Conservation (phyloP, 2,797 vertebrate genomes). For the Ctenopoma multispine region DNA sequence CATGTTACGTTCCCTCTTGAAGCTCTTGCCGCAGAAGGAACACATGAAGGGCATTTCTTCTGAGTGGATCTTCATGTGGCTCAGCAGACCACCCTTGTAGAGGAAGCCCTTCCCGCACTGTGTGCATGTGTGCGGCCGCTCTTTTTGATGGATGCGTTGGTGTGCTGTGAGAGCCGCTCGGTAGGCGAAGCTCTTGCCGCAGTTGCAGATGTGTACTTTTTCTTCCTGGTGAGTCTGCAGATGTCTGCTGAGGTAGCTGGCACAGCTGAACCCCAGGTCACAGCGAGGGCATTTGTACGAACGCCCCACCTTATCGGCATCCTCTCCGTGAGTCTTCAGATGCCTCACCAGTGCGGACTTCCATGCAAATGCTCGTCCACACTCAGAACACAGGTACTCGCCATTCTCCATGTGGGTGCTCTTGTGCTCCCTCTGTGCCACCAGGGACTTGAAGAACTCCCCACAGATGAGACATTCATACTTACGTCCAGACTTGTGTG, state of each 20-base stretch:
- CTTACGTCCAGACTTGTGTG: conserved; percentile 74
- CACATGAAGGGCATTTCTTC: conserved; percentile 82
- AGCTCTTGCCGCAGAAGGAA: conserved; percentile 80
- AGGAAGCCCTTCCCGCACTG: conserved; percentile 82
- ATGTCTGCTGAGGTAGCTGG: conserved; percentile 68
- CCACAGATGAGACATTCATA: conserved; percentile 79
- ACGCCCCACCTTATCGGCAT: neutral
- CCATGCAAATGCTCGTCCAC: conserved; percentile 76
- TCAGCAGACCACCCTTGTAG: conserved; percentile 75
- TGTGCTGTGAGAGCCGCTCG: conserved; percentile 78
- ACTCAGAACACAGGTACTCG: conserved; percentile 70
- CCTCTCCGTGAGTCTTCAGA: conserved; percentile 69
- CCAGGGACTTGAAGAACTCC: conserved; percentile 75
- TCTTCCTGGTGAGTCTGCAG: conserved; percentile 72
- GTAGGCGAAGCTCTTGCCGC: conserved; percentile 82
- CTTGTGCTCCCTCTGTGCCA: conserved; percentile 63
- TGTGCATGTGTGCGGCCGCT: conserved; percentile 73
- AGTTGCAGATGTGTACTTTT: conserved; percentile 72
- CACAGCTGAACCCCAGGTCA: conserved; percentile 64
- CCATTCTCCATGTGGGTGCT: conserved; percentile 72
- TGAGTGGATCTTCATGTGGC: conserved; percentile 82
- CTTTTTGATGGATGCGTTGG: conserved; percentile 75
- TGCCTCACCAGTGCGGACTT: conserved; percentile 79
- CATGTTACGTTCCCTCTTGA: conserved; percentile 81
- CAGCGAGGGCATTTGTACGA: conserved; percentile 70